Conservation (phyloP, 1,140 invertebrate species). For the Drosophila asahinai region DNA sequence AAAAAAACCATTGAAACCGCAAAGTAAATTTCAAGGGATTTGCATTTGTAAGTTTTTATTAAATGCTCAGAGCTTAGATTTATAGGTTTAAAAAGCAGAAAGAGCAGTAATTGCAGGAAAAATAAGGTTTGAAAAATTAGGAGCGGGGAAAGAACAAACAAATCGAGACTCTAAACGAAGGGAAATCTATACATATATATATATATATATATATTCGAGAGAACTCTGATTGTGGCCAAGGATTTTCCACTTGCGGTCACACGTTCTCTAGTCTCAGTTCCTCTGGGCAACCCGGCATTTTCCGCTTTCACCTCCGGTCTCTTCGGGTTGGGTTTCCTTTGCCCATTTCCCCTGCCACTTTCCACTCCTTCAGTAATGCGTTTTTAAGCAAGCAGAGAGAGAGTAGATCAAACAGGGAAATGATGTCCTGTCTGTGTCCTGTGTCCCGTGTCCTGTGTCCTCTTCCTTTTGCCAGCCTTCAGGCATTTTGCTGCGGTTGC, state of each 20-base stretch:
- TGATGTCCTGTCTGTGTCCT: conserved; percentile 48
- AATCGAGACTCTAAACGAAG: conserved; percentile 11
- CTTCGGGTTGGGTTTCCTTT: conserved; percentile 25
- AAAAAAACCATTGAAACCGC: conserved; percentile 44
- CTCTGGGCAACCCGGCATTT: conserved; percentile 3
- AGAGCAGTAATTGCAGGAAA: conserved; percentile 21
- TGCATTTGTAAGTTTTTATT: conserved; percentile 64
- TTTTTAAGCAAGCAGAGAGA: conserved; percentile 65
- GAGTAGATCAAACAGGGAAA: conserved; percentile 66
- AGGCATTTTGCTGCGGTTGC: conserved; percentile 52
- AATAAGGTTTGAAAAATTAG: conserved; percentile 10
- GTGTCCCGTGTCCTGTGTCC: conserved; percentile 8
- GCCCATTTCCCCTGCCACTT: conserved; percentile 25
- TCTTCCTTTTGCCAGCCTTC: conserved; percentile 35
- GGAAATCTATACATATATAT: neutral
- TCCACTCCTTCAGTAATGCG: conserved; percentile 49
- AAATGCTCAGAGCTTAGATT: conserved; percentile 46
- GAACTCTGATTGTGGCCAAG: conserved; percentile 58
- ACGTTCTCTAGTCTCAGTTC: neutral
- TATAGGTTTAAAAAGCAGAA: conserved; percentile 2
- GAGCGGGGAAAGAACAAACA: conserved; percentile 7
- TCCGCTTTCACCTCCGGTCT: conserved; percentile 26
- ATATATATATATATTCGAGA: conserved; percentile 3
- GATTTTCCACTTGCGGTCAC: conserved; percentile 71
- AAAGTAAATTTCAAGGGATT: conserved; percentile 59